A percentile compares a stretch with the other conserved stretches of the same genome.
Conservation (phyloP, 1,140 invertebrate genomes). For the Marisa cornuarietis region DNA sequence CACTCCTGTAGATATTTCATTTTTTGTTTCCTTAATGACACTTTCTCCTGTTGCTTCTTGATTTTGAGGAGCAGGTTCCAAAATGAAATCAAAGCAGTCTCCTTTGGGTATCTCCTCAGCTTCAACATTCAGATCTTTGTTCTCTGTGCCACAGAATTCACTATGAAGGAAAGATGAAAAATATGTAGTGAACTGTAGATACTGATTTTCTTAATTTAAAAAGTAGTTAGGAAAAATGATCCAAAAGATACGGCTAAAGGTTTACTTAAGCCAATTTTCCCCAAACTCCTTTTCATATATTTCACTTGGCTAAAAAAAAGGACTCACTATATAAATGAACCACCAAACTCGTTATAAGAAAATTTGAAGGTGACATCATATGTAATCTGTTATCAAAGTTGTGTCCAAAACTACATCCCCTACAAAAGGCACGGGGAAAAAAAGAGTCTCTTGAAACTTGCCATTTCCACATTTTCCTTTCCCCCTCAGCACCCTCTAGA, state of each 20-base stretch:
- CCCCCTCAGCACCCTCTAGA: conserved; percentile 30
- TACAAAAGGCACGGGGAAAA: no score
- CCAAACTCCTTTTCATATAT: no score
- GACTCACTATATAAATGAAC: no score
- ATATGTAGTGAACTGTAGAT: conserved; percentile 1
- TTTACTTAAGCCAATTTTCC: neutral
- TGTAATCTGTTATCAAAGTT: no score
- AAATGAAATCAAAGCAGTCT: conserved; percentile 54
- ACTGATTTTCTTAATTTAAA: neutral
- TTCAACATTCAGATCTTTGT: conserved; percentile 44
- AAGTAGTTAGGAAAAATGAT: neutral
- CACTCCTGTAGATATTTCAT: conserved; percentile 38
- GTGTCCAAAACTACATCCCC: no score
- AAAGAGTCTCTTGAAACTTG: conserved; percentile 16
- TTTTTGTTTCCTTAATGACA: conserved; percentile 31
- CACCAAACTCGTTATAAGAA: no score
- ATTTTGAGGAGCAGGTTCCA: conserved; percentile 39
- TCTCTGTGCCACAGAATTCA: conserved; percentile 58
- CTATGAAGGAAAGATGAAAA: conserved; percentile 30
- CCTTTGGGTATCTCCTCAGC: conserved; percentile 53
- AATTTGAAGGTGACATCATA: no score
- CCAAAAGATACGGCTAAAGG: neutral
- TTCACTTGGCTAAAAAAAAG: no score
- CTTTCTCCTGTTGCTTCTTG: conserved; percentile 22
- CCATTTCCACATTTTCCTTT: conserved; percentile 46